Percentiles rank a stretch among this genome's conserved stretches.
Evolutionary conservation across 2,113 vertebrate species (phyloP).

Genomic region (Cacatua alba): DNA sequence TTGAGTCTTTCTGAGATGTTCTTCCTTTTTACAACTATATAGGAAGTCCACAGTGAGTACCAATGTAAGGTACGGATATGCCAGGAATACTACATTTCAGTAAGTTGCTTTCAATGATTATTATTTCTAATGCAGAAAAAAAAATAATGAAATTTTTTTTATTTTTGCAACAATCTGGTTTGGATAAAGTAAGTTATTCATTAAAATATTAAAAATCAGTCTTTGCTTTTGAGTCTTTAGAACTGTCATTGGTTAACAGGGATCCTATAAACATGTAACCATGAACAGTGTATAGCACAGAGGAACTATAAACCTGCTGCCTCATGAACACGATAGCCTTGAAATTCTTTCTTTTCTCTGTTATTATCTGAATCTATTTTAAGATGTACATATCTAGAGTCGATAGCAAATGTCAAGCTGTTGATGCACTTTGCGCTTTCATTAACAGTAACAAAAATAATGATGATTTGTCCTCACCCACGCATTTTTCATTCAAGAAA

Average conservation of each 20-base stretch:
- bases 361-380: background rate
- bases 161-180: background rate
- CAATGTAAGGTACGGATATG: background rate
- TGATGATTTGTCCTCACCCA: background rate
- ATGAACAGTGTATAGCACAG: background rate
- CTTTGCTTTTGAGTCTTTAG: background rate
- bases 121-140: background rate
- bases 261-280: background rate
- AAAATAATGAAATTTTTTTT: background rate
- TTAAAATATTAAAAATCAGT: background rate
- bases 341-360: background rate
- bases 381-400: background rate
- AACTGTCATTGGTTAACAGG: background rate
- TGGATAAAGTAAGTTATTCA: background rate
- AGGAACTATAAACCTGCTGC: background rate
- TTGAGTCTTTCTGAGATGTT: background rate
- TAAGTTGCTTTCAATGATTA: background rate
- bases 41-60: background rate
- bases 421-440: background rate
- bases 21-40: background rate
- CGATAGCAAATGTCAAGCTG: background rate
- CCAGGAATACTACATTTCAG: background rate
- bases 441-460: background rate
- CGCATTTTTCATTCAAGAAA: background rate
- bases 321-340: background rate